Evolutionary conservation across 1,140 invertebrate species (phyloP), one percentile per base, ranked within the genome.

Genomic region (Luehdorfia chinensis): DNA sequence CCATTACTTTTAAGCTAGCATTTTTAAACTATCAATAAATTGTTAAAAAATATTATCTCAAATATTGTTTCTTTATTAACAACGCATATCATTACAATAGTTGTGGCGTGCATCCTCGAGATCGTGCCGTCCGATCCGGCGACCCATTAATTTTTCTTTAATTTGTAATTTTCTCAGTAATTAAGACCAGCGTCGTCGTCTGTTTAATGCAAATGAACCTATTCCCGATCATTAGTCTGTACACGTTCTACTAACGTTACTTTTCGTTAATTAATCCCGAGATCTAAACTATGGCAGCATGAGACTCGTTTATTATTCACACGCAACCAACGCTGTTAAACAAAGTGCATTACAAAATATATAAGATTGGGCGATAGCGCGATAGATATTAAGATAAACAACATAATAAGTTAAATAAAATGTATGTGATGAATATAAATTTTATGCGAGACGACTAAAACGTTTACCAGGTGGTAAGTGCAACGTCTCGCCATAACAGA

Each of bases 171-270:
- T 66, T 52, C 59, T 41, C 54, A 59, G 65, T 68, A 72, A 72
- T 68, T 72, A 72, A 68, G 67, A 65, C 54, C 69, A 64, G 55
- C 59, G 50, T 58, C 65, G 68, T 61, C 71, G 68, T 60, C 71
- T 80, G 78, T 85, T 83, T 64, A 70, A 84, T 84, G 80, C 73
- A 84, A 84, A 84, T 84, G 78, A 84, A 78, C 55, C 53, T 66
- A 75, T 73, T 77, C 76, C 63, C 67, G 76, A 83, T 80, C 76
- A 83, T 84, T 84, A 84, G 76, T 75, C 66, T 41, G 56, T 70
- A 79, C 75, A 78, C 66, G 74, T 75, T 72, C 63, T 75, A 75
- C 64, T 73, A 71, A 74, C 58, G 61, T 65, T 72, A 78, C 63
- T 84, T 83, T 83, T 81, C 59, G 69, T 81, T 84, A 80, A 84